These are phyloP conservation scores for Diprion similis DNA, from an alignment of 1,140 invertebrate species.

Conservation along the genomic window DNA sequence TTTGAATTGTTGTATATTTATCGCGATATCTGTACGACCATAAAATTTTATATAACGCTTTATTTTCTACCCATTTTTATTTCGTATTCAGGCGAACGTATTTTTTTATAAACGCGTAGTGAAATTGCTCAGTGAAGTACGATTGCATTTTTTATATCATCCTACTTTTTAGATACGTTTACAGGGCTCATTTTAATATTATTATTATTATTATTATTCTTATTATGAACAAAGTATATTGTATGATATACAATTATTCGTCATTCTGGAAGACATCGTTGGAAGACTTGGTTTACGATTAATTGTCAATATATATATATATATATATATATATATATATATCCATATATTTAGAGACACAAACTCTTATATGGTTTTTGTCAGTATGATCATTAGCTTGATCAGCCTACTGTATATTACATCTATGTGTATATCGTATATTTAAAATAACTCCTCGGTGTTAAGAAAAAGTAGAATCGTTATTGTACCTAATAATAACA, in stretches of 20 bases:
- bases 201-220: neutral
- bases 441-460: neutral
- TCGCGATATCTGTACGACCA: too few species aligned
- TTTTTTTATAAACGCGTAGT: neutral
- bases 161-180: neutral
- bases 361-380: neutral
- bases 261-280: slow-evolving; percentile 42
- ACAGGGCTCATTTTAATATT: neutral
- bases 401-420: neutral
- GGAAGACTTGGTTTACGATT: slow-evolving; percentile 33
- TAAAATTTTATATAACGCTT: too few species aligned
- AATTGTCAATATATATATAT: neutral
- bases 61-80: too few species aligned
- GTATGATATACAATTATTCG: slow-evolving; percentile 12
- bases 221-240: neutral
- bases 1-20: too few species aligned
- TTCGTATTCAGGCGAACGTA: too few species aligned
- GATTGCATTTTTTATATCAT: too few species aligned
- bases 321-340: neutral
- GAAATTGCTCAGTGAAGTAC: neutral
- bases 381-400: neutral
- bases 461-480: neutral
- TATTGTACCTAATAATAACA: neutral
- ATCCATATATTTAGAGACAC: neutral
- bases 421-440: neutral